Conservation (phyloP, 2,113 vertebrate genomes). For the Dasyurus viverrinus region DNA sequence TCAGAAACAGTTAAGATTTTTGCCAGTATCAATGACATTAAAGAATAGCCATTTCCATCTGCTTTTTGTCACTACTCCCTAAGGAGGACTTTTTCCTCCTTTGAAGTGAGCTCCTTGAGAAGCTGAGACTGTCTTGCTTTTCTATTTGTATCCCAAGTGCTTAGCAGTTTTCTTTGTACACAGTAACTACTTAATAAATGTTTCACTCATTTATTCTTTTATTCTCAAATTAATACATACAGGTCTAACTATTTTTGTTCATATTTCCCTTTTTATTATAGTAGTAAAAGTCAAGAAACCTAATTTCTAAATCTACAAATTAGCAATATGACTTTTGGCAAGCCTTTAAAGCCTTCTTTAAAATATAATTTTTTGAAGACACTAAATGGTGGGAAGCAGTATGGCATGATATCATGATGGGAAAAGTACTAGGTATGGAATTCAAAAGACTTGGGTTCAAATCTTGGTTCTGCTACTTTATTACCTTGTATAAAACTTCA, state of each 20-base stretch:
- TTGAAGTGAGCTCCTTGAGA: background rate
- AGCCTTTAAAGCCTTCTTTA: background rate
- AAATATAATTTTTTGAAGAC: background rate
- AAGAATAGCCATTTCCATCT: background rate
- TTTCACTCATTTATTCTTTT: background rate
- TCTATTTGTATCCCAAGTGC: background rate
- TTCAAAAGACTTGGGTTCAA: background rate
- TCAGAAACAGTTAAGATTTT: background rate
- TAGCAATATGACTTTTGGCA: background rate
- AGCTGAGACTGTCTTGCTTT: background rate
- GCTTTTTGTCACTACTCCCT: background rate
- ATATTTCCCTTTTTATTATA: background rate
- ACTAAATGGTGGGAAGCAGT: background rate
- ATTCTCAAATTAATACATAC: background rate
- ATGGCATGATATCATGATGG: background rate
- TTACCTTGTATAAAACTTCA: background rate
- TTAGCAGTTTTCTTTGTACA: background rate
- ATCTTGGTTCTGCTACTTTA: background rate
- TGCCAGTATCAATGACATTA: background rate
- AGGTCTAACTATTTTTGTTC: background rate
- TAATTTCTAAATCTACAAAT: background rate
- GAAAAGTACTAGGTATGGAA: background rate
- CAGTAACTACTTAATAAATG: background rate
- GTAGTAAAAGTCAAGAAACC: background rate
- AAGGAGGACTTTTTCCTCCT: background rate